phyloP scores from a whole-genome alignment of 2,888 invertebrate genomes.

The Polydrusus cervinus region DNA sequence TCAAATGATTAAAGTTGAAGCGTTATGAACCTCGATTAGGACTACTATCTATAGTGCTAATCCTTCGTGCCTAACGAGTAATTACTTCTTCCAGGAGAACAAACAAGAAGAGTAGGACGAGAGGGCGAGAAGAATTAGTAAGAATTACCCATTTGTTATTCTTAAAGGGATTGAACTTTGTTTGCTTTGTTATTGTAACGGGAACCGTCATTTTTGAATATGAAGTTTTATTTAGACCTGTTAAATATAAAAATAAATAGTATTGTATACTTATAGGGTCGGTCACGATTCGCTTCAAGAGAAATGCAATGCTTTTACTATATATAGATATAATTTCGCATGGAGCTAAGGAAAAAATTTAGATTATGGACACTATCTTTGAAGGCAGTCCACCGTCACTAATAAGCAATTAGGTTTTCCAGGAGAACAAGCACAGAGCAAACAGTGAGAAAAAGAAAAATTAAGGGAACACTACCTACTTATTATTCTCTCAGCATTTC shows the following conservation, averaged over 20 bases:
- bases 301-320: too few species aligned
- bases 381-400: too few species aligned
- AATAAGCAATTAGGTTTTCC: not conserved
- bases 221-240: too few species aligned
- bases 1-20: not conserved
- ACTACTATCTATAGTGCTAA: too few species aligned
- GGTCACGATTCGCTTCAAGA: too few species aligned
- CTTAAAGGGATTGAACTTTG: not conserved
- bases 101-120: not conserved
- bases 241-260: too few species aligned
- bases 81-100: constrained; percentile 1
- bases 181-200: not conserved
- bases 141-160: not conserved
- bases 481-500: constrained; percentile 7
- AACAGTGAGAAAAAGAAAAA: not conserved
- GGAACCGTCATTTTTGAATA: too few species aligned
- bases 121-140: not conserved
- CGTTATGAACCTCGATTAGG: not conserved
- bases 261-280: too few species aligned
- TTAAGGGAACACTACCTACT: not conserved
- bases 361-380: not conserved
- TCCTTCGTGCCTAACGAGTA: too few species aligned
- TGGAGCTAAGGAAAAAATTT: too few species aligned
- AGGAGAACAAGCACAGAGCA: not conserved
- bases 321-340: too few species aligned